Evolutionary conservation across 2,888 invertebrate species (phyloP), one percentile per base, ranked within the genome.

Genomic region (Calliopum simillimum): DNA sequence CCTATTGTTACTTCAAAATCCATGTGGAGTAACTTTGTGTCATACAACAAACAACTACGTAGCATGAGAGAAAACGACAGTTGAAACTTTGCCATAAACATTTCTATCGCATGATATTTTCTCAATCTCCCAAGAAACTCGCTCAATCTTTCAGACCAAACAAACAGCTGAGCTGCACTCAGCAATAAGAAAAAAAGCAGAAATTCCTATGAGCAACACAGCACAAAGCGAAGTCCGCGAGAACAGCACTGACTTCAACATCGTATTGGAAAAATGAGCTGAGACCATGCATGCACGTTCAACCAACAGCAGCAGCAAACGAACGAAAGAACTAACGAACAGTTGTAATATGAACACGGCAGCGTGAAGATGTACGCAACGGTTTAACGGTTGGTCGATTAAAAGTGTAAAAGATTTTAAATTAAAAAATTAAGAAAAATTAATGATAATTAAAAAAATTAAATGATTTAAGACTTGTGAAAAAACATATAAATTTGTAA

Each of bases 271-370:
- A 53, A 21, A 23, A 19, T 21, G 23, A 19, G 53, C 12, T 23
- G 19, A 53, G n/a, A n/a, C 11, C 19, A 53, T 53, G 19, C 12
- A 51, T n/a, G 19, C 23, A 14, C 53, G 53, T 21, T 21, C 53
- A 53, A 53, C 4, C 19, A 53, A 53, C 19, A 8, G 53, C 23
- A 53, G 53, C 53, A 19, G 53, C 16, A 16, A 23, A n/a, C 12
- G 33, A 33, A n/a, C 12, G 23, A 53, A 19, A 53, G 12, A n/a
- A 53, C 53, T 59, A 68, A 76, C 73, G 76, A 78, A 77, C 81
- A 81, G 80, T 81, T 78, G 78, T 78, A 76, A 77, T 79, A 76
- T 75, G 77, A 77, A 77, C 73, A 76, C 80, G 79, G 78, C 76
- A 76, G 76, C 77, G 79, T 76, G 74, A 77, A 79, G 81, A 77